phyloP scores from a whole-genome alignment of 2,797 vertebrate genomes.

The Micromesistius poutassou region DNA sequence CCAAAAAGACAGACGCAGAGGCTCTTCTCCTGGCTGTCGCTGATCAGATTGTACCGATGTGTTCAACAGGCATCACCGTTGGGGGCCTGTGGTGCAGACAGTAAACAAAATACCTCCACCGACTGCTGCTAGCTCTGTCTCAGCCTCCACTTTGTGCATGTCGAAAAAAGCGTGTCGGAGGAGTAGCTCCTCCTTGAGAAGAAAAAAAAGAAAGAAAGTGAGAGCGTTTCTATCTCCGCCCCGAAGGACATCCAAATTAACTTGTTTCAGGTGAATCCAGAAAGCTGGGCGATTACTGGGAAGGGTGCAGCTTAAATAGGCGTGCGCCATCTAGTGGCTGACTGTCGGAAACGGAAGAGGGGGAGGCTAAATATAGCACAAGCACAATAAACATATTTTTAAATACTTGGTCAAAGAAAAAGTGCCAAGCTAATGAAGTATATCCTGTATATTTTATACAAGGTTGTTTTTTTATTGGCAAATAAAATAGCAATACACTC shows the following conservation, averaged over 20 bases:
- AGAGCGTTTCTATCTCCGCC: conserved; percentile 64
- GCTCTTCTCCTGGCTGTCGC: conserved; percentile 39
- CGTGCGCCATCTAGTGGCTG: conserved; percentile 58
- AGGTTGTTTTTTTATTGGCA: no score
- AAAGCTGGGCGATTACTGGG: no score
- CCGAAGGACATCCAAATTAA: conserved; percentile 50
- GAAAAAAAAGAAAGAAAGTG: conserved; percentile 15
- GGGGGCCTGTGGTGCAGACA: not conserved
- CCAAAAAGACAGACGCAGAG: conserved; percentile 16
- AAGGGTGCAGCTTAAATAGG: conserved; percentile 1
- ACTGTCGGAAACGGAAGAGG: no score
- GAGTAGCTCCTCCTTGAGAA: conserved; percentile 67
- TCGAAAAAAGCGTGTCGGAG: conserved; percentile 33
- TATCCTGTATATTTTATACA: not conserved
- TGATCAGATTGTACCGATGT: conserved; percentile 45
- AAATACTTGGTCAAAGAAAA: not conserved
- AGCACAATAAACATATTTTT: no score
- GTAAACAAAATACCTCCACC: conserved; percentile 23
- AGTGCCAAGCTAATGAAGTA: not conserved
- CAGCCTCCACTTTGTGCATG: conserved; percentile 53
- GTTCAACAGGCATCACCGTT: conserved; percentile 51
- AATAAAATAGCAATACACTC: no score
- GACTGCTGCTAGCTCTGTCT: conserved; percentile 22
- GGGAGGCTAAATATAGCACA: not conserved
- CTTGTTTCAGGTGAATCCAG: conserved; percentile 43